Percentiles rank a stretch among this genome's conserved stretches.
phyloP scores from a whole-genome alignment of 2,888 invertebrate genomes.

The Callinectes sapidus region DNA sequence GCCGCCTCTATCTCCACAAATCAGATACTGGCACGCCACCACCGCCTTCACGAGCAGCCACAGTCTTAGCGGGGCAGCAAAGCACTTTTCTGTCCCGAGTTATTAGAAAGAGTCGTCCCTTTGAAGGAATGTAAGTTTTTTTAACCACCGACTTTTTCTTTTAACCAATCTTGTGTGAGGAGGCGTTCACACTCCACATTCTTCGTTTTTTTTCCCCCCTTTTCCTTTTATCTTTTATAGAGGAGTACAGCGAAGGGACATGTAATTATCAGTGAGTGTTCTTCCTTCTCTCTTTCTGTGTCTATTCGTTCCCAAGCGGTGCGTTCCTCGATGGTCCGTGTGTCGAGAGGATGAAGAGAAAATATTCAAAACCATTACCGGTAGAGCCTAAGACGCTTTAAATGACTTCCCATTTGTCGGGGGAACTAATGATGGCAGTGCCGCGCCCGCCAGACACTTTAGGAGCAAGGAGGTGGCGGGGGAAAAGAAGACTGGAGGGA shows the following conservation, averaged over 20 bases:
- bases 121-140: neutral
- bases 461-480: neutral
- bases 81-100: neutral
- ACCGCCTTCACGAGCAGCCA: neutral
- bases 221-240: neutral
- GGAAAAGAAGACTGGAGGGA: neutral
- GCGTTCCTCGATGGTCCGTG: neutral
- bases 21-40: neutral
- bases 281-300: neutral
- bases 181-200: neutral
- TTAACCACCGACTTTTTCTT: neutral
- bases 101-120: slow-evolving; percentile 26
- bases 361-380: slow-evolving; percentile 10
- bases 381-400: slow-evolving; percentile 1
- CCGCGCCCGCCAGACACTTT: slow-evolving; percentile 13
- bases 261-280: neutral
- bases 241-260: neutral
- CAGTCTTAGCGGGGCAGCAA: neutral
- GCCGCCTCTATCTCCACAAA: slow-evolving; percentile 15
- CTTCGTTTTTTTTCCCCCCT: neutral
- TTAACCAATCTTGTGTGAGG: neutral
- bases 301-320: neutral
- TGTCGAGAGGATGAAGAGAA: slow-evolving; percentile 19
- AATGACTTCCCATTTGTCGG: slow-evolving; percentile 34
- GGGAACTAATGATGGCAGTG: slow-evolving; percentile 26